Evolutionary conservation across 2,113 vertebrate genomes (phyloP).

Genomic region (Chionomys nivalis): DNA sequence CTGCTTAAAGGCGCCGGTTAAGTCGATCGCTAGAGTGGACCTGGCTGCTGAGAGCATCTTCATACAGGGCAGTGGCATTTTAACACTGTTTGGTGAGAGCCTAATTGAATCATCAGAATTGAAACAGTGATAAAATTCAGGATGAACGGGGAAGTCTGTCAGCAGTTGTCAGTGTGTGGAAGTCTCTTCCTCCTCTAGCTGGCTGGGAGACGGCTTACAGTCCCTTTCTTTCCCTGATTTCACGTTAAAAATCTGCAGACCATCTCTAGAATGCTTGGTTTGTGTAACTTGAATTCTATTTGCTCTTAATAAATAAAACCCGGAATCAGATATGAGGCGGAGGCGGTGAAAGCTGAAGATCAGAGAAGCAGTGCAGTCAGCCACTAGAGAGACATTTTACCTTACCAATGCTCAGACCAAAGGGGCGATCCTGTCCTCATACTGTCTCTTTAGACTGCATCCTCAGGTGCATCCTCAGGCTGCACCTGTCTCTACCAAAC

Average conservation of each 20-base stretch:
- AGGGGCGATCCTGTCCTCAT: too few species aligned
- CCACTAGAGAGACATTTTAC: too few species aligned
- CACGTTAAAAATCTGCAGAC: conserved; percentile 14
- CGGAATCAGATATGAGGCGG: too few species aligned
- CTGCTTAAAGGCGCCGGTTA: neutral
- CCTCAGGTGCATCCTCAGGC: too few species aligned
- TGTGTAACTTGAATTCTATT: too few species aligned
- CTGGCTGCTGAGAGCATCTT: neutral
- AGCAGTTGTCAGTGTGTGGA: neutral
- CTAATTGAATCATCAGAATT: conserved; percentile 34
- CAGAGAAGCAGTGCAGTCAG: too few species aligned
- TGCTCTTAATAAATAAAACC: too few species aligned
- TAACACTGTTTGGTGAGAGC: neutral
- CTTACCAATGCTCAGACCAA: too few species aligned
- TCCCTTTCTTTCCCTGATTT: neutral
- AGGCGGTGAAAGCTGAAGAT: too few species aligned
- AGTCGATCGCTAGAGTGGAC: neutral
- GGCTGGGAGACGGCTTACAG: neutral
- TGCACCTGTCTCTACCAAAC: too few species aligned
- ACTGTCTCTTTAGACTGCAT: too few species aligned
- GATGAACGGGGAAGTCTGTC: neutral
- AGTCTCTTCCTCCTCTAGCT: neutral
- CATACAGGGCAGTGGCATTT: neutral
- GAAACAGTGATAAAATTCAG: conserved; percentile 48
- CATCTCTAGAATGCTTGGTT: neutral